These are phyloP conservation scores for Cydia fagiglandana DNA, from an alignment of 1,140 invertebrate species.

Conservation along the genomic window DNA sequence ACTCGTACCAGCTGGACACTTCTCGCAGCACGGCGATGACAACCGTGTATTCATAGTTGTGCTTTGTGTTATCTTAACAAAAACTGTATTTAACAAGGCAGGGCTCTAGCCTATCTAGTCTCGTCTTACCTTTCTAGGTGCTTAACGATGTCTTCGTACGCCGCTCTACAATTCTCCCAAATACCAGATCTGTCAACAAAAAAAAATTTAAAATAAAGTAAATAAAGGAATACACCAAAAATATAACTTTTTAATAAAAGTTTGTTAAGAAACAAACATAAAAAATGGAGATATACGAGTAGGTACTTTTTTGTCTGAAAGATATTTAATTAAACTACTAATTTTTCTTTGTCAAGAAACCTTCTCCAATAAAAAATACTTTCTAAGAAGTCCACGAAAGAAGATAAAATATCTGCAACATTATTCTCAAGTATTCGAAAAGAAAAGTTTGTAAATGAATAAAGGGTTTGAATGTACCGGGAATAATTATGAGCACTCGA, in stretches of 20 bases:
- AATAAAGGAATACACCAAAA: conserved; percentile 55
- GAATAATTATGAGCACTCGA: conserved; percentile 78
- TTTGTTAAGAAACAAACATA: conserved; percentile 45
- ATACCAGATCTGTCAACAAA: conserved; percentile 89
- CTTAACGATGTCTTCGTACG: conserved; percentile 95
- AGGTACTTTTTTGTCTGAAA: conserved; percentile 29
- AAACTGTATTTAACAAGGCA: neutral
- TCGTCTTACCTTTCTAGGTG: conserved; percentile 91
- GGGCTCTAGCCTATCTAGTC: neutral
- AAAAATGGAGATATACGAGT: conserved; percentile 31
- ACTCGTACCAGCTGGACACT: neutral
- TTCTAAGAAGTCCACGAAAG: conserved; percentile 33
- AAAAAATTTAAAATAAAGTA: conserved; percentile 65
- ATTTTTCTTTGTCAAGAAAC: conserved; percentile 31
- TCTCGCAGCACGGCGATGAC: neutral
- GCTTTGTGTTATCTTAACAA: neutral
- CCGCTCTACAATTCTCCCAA: conserved; percentile 95
- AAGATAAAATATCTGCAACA: conserved; percentile 61
- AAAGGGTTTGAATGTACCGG: conserved; percentile 75
- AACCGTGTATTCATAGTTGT: conserved; percentile 5
- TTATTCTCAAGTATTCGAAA: conserved; percentile 61
- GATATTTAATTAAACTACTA: conserved; percentile 33
- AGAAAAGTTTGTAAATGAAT: conserved; percentile 65
- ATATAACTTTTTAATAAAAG: conserved; percentile 42
- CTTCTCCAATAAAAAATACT: conserved; percentile 33